phyloP scores from a whole-genome alignment of 2,113 vertebrate species.

The Hiodon alosoides region DNA sequence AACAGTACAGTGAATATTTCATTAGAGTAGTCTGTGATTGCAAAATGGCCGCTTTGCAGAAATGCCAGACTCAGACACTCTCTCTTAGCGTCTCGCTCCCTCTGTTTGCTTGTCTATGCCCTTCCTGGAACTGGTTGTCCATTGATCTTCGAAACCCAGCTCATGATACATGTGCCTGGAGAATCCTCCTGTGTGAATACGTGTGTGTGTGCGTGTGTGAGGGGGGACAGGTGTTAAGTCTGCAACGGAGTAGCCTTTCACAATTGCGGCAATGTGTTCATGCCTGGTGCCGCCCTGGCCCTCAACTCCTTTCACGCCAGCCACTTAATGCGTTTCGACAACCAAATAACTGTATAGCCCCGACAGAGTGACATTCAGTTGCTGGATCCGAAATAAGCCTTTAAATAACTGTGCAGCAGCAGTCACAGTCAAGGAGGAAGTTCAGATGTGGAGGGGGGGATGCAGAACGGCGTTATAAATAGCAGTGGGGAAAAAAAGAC shows the following conservation, averaged over 20 bases:
- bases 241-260: background rate
- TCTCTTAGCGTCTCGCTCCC: no score
- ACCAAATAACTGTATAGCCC: constrained; percentile 9
- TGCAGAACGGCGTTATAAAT: background rate
- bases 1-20: no score
- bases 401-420: background rate
- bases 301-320: background rate
- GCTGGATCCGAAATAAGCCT: background rate
- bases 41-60: background rate
- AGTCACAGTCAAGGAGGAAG: background rate
- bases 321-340: constrained; percentile 15
- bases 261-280: background rate
- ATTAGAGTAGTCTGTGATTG: no score
- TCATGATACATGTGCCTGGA: no score
- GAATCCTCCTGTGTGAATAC: no score
- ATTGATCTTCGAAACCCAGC: no score
- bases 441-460: background rate
- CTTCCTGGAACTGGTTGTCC: no score
- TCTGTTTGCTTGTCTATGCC: no score
- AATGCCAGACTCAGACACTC: no score
- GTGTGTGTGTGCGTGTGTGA: no score
- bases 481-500: background rate
- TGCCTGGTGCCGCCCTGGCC: background rate
- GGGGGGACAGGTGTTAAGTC: no score
- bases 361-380: background rate